A percentile compares a stretch with the other conserved stretches of the same genome.
phyloP scores from a whole-genome alignment of 2,797 vertebrate genomes.

The Lindbergichthys nudifrons region DNA sequence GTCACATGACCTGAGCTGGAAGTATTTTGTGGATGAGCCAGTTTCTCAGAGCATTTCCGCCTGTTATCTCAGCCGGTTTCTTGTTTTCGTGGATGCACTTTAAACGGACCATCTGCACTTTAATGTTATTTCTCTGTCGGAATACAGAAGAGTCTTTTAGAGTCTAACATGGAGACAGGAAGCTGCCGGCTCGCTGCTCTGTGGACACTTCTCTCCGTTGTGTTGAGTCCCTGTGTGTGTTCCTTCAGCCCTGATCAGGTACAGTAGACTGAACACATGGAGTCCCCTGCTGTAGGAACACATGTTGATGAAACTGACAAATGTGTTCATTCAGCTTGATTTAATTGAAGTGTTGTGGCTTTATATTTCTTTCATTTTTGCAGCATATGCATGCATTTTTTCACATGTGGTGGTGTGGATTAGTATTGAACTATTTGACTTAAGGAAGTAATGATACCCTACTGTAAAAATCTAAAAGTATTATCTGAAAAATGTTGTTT shows the following conservation, averaged over 20 bases:
- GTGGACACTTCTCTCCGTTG: slow-evolving; percentile 15
- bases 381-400: not conserved
- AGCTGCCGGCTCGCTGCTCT: slow-evolving; percentile 12
- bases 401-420: not conserved
- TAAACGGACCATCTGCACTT: accelerated
- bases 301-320: not conserved
- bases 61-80: accelerated
- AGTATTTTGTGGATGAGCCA: not conserved
- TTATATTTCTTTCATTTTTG: not conserved
- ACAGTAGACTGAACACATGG: not conserved
- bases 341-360: not conserved
- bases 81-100: not conserved
- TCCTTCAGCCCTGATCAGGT: slow-evolving; percentile 12
- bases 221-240: not conserved
- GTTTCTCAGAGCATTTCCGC: not conserved
- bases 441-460: not conserved
- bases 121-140: not conserved
- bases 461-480: not conserved
- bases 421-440: not conserved
- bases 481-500: not conserved
- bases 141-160: not conserved
- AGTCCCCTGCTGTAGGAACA: no score
- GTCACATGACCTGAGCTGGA: slow-evolving; percentile 45
- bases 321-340: not conserved
- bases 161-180: slow-evolving; percentile 41